Evolutionary conservation across 1,140 invertebrate species (phyloP).

Genomic region (Acyrthosiphon pisum): DNA sequence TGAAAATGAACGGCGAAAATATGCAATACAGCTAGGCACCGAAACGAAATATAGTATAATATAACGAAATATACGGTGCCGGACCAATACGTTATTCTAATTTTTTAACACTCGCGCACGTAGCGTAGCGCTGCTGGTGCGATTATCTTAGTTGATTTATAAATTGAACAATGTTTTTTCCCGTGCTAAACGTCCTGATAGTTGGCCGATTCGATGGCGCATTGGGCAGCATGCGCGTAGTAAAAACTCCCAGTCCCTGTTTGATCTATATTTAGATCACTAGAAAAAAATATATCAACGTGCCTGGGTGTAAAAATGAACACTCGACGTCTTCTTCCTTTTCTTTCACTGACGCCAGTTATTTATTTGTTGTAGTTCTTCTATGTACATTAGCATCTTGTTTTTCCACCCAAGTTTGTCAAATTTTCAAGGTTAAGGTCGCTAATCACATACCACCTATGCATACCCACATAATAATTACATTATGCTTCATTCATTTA

Average conservation of each 20-base stretch:
- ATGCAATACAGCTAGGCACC: not conserved
- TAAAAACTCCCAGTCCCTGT: slow-evolving; percentile 36
- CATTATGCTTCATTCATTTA: not conserved
- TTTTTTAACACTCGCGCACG: not conserved
- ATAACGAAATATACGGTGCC: no score
- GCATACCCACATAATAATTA: not conserved
- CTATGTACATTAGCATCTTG: not conserved
- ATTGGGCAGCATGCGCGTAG: slow-evolving; percentile 36
- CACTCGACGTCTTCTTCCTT: slow-evolving; percentile 23
- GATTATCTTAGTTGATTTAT: not conserved
- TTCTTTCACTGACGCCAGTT: slow-evolving; percentile 32
- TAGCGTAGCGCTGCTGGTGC: slow-evolving; percentile 1
- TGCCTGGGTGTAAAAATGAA: slow-evolving; percentile 2
- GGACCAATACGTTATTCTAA: not conserved
- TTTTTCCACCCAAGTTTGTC: not conserved
- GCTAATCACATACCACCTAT: not conserved
- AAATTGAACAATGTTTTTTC: slow-evolving; percentile 36
- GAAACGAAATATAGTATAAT: not conserved
- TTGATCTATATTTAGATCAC: slow-evolving; percentile 24
- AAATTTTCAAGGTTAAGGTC: slow-evolving; percentile 43
- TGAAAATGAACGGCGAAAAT: not conserved
- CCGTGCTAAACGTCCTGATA: not conserved
- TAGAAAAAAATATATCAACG: slow-evolving; percentile 14
- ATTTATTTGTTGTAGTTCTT: slow-evolving; percentile 12
- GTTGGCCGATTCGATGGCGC: slow-evolving; percentile 16